Evolutionary conservation across 2,113 vertebrate species (phyloP), one percentile per base, ranked within the genome.

Genomic region (Atrichornis clamosus): DNA sequence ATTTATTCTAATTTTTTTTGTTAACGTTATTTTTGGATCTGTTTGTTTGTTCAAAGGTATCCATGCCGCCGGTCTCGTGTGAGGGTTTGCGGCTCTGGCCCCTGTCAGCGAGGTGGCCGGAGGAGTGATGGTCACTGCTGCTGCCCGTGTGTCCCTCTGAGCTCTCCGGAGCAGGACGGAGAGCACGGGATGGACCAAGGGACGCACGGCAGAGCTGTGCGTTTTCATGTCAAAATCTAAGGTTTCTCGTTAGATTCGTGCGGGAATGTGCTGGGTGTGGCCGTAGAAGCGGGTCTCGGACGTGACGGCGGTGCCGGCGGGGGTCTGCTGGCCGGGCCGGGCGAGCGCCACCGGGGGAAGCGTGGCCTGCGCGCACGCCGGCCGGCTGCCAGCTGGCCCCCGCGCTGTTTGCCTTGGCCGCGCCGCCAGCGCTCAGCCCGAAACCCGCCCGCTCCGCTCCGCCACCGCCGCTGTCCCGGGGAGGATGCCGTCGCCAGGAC

Each of bases 1-100:
- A 97, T 98, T 98, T 97, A 95, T 93, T 95, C 15, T 52, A 10
- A 22, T 50, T 86, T 87, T 85, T 77, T 81, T 83, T 46, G 60
- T 20, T 27, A 77, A 42, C 59, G 58, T 97, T 94, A 96, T 97
- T 96, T 91, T 75, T 35, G 28, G 44, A 62, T 81, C 74, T 84
- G 17, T 96, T 76, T 90, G 75, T 96, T 83, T 92, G 81, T 95
- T 85, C 67, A 84, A 74, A 55, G 84, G 58, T 81, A 52, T 58
- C 95, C 33, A 11, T 49, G 86, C 94, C 47, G 5, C 92, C 44
- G 42, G 64, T 90, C 64, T 68, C 8, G 1, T 50, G 37, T 73
- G 13, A 91, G 84, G 35, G 55, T 56, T 95, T 72, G n/a, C 85
- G 50, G 81, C 11, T 1, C 67, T 59, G 80, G 70, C 46, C 19